Evolutionary conservation across 2,113 vertebrate genomes (phyloP).

Genomic region (Myotis brandtii): DNA sequence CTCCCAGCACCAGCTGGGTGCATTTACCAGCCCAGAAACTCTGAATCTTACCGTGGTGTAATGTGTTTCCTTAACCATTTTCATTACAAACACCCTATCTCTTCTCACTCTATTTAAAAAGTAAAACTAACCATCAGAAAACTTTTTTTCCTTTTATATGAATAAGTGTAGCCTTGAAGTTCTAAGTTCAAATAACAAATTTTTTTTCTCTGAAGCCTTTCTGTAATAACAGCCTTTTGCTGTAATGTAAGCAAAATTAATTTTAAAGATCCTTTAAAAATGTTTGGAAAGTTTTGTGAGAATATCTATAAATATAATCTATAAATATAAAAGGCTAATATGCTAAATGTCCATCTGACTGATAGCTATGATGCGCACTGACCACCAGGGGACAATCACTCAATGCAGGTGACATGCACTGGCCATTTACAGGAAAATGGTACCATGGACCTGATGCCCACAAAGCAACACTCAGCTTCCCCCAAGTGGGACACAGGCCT

Average conservation of each 20-base stretch:
- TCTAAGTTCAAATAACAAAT: neutral
- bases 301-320: neutral
- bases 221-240: neutral
- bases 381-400: too few species aligned
- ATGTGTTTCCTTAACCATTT: conserved; percentile 4
- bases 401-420: too few species aligned
- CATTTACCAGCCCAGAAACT: neutral
- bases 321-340: too few species aligned
- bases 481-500: too few species aligned
- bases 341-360: too few species aligned
- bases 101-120: neutral
- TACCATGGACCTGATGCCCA: too few species aligned
- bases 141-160: neutral
- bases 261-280: conserved; percentile 39
- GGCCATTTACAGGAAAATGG: too few species aligned
- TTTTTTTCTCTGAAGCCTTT: neutral
- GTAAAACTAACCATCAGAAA: neutral
- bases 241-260: conserved; percentile 14
- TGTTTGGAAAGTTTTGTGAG: conserved; percentile 14
- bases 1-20: too few species aligned
- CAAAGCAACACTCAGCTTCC: too few species aligned
- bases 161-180: neutral
- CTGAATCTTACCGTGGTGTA: neutral
- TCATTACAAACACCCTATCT: neutral
- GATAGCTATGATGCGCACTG: too few species aligned